Evolutionary conservation across 2,797 vertebrate species (phyloP), one percentile per base, ranked within the genome.

Genomic region (Cossypha polioptera): DNA sequence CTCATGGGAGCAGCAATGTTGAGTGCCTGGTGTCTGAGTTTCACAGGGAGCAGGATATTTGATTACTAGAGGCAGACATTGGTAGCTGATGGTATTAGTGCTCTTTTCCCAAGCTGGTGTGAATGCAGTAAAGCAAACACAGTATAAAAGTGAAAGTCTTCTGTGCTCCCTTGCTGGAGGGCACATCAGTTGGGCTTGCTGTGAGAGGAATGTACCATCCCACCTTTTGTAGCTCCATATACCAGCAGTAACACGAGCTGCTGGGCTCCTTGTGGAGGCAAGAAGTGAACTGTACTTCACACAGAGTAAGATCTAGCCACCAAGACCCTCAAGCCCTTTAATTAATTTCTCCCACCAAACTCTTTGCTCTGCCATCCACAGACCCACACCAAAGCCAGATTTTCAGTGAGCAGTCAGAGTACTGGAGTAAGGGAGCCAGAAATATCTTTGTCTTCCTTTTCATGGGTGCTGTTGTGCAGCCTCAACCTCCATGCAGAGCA

Each of bases 401-500:
- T 69, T 90, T 54, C 7, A 13, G 38, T 2, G 4, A 62, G 38
- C 2, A 7, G n/a, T 13, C 0, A 0, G 38, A 40, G 13, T 6
- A 12, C 13, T 45, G 61, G 12, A 5, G 1, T 4, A 5, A 72
- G 40, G 19, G 35, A 69, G 15, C 17, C 28, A 45, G 18, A 31
- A 33, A 15, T 7, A 24, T 24, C 29, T 58, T 31, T 73, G 31
- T 53, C 48, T 62, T 85, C 31, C 10, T 53, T 40, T 48, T 48
- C 3, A 0, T 40, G 47, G 31, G 29, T 54, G 73, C 65, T 1
- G 2, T 38, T 59, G 38, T n/a, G 35, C 69, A 61, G 31, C 45
- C 42, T 35, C 14, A 28, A 8, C 16, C 50, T 88, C 59, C 2
- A 0, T 3, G 38, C 26, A 63, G 50, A 61, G 61, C 3, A 3